Conservation (phyloP, 2,888 invertebrate species). For the Hirtodrosophila cameraria region DNA sequence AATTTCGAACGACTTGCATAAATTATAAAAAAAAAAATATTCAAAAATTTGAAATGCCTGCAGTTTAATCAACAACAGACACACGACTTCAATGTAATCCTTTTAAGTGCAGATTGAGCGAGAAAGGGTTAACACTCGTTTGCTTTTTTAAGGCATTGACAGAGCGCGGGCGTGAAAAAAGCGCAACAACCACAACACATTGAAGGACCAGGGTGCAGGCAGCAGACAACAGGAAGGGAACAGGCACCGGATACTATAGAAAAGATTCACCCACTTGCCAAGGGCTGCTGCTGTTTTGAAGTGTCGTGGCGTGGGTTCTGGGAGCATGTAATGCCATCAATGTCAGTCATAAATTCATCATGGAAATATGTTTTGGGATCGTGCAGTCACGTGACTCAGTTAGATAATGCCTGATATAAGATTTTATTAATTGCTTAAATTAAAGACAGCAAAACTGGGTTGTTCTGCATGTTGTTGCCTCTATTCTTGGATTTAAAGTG, state of each 20-base stretch:
- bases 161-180: constrained; percentile 74
- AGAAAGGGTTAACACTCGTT: constrained; percentile 63
- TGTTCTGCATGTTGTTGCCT: constrained; percentile 1
- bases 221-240: too few species aligned
- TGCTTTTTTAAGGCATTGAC: constrained; percentile 1
- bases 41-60: constrained; percentile 38
- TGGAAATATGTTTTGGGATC: constrained; percentile 75
- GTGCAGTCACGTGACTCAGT: constrained; percentile 76
- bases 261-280: constrained; percentile 39
- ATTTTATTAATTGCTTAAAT: constrained; percentile 75
- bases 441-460: constrained; percentile 56
- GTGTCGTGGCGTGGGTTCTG: constrained; percentile 29
- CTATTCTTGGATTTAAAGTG: constrained; percentile 15
- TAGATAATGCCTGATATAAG: constrained; percentile 73
- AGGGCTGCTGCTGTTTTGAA: constrained; percentile 56
- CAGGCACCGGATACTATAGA: too few species aligned
- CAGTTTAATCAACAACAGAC: constrained; percentile 73
- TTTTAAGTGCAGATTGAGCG: constrained; percentile 56
- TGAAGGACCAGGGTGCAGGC: not conserved
- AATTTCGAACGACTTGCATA: constrained; percentile 71
- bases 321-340: constrained; percentile 59
- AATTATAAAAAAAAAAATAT: constrained; percentile 58
- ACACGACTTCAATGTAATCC: constrained; percentile 71
- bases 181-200: constrained; percentile 60
- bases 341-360: constrained; percentile 81